Percentiles rank a stretch among this genome's conserved stretches.
These are phyloP conservation scores for Tyrannus savana DNA, from an alignment of 2,113 vertebrate species.

Conservation along the genomic window DNA sequence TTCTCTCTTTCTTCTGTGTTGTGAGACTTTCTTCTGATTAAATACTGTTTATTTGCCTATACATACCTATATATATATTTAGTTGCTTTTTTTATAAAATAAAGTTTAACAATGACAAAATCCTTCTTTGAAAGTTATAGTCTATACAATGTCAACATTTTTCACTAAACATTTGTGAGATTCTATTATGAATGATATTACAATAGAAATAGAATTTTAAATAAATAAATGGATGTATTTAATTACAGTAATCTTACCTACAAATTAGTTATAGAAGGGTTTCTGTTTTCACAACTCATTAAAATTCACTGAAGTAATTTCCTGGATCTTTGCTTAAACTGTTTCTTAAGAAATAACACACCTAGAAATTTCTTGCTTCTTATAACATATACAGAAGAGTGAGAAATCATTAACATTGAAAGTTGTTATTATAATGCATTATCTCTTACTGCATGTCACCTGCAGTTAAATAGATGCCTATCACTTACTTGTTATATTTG, in stretches of 20 bases:
- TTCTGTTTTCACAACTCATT: slow-evolving; percentile 35
- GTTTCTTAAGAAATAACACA: slow-evolving; percentile 5
- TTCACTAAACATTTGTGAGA: not conserved
- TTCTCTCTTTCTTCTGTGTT: not conserved
- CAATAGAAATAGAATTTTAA: not conserved
- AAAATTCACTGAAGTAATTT: slow-evolving; percentile 16
- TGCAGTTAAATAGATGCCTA: slow-evolving; percentile 20
- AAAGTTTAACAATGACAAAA: not conserved
- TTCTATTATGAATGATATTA: not conserved
- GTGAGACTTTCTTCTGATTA: not conserved
- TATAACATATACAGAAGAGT: not conserved
- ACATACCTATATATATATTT: not conserved
- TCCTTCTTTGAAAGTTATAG: not conserved
- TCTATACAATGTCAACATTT: not conserved
- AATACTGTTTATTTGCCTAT: not conserved
- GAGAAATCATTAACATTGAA: not conserved
- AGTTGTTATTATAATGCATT: not conserved
- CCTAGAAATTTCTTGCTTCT: slow-evolving; percentile 4
- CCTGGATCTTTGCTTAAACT: not conserved
- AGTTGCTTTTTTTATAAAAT: not conserved
- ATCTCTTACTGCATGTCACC: not conserved
- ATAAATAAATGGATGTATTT: not conserved
- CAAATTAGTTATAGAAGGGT: slow-evolving; percentile 13
- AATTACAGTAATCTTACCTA: not conserved
- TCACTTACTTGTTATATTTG: slow-evolving; percentile 24